phyloP scores from a whole-genome alignment of 2,888 invertebrate genomes.

The Meiosimyza decipiens region DNA sequence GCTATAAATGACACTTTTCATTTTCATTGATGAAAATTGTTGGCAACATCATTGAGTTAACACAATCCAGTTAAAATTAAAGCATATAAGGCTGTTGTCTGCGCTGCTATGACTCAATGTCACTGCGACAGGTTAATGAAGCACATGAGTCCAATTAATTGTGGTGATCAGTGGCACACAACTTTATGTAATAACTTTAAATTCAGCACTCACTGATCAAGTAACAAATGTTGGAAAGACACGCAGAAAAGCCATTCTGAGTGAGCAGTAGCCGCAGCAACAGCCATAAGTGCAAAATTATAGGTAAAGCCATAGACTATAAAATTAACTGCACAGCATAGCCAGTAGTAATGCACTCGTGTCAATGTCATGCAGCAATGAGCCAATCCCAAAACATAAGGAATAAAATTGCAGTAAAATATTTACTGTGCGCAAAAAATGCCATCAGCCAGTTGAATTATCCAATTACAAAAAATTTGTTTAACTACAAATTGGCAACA shows the following conservation, averaged over 20 bases:
- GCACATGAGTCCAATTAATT: no score
- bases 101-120: constrained; percentile 14
- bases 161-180: constrained; percentile 1
- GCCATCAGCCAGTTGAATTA: constrained; percentile 15
- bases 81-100: neutral
- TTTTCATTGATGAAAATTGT: constrained; percentile 42
- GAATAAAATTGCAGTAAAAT: no score
- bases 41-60: constrained; percentile 5
- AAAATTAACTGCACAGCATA: no score
- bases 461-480: constrained; percentile 30
- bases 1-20: constrained; percentile 38
- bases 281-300: neutral
- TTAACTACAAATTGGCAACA: constrained; percentile 35
- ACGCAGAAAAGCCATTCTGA: constrained; percentile 29
- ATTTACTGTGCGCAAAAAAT: neutral
- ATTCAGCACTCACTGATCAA: neutral
- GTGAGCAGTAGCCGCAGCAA: neutral
- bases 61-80: neutral
- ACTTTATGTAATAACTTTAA: neutral
- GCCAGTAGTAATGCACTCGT: neutral
- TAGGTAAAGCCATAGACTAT: no score
- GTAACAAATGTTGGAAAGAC: constrained; percentile 19
- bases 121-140: constrained; percentile 17
- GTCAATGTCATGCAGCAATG: neutral
- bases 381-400: no score